Evolutionary conservation across 2,113 vertebrate genomes (phyloP), one percentile per base, ranked within the genome.

Genomic region (Rattus rattus): DNA sequence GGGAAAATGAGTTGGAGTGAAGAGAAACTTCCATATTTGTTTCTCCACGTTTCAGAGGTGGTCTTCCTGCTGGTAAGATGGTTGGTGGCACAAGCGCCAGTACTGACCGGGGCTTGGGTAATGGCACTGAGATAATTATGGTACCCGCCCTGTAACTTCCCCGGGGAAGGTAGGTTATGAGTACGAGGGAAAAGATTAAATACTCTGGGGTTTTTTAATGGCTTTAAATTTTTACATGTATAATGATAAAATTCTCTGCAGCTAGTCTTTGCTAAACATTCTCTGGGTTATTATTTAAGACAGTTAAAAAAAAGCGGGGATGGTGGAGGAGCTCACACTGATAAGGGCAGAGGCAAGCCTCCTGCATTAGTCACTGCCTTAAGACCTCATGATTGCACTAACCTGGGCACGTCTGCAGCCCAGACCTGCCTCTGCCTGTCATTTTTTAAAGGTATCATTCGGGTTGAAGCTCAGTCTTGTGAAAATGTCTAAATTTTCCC

Each of bases 401-500:
- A 49, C 52, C 2, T 2, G 43, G 72, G n/a, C 1, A 1, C 79
- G 81, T 93, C 96, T 49, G 1, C 33, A 5, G 97, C 43, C 0
- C 0, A 22, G 91, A 92, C 91, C 90, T 96, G 83, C 88, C 91
- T 81, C 75, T 75, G 61, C 98, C 95, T 98, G 96, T 98, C 98
- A 75, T 87, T 95, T 95, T 95, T 69, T 88, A 94, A 98, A 97
- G 61, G 96, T 75, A 67, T 98, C 93, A 0, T 96, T 98, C 97
- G 59, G 94, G 96, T 88, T 56, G 92, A 79, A 97, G 97, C 98
- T 94, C 89, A 89, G 96, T 93, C 98, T 98, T 97, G 97, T 97
- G 98, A 97, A 98, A 99, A 98, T 98, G 98, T 98, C 98, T 98
- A 96, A 97, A 98, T 99, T 98, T 98, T 92, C 98, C 98, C 98